Evolutionary conservation across 2,113 vertebrate species (phyloP).

Genomic region (Xenotilapia longispinis): DNA sequence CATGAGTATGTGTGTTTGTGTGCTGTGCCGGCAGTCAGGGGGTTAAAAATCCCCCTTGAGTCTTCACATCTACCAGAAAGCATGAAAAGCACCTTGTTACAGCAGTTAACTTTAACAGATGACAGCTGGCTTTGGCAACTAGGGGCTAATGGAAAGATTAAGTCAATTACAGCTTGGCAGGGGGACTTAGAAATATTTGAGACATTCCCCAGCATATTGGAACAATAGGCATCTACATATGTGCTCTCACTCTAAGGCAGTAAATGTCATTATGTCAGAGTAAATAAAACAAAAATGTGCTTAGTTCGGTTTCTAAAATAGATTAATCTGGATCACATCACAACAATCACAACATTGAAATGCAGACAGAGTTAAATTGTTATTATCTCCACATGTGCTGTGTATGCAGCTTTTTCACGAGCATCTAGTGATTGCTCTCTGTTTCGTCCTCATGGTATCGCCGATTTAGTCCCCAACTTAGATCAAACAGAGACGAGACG

Average conservation of each 20-base stretch:
- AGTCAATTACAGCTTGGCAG: slow-evolving; percentile 62
- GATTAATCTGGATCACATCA: slow-evolving; percentile 1
- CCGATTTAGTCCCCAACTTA: slow-evolving; percentile 20
- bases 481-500: background rate
- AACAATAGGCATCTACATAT: slow-evolving; percentile 14
- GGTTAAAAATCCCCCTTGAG: slow-evolving; percentile 34
- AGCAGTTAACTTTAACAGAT: slow-evolving; percentile 51
- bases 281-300: background rate
- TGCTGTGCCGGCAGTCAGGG: background rate
- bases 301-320: background rate
- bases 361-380: background rate
- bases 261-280: background rate
- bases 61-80: slow-evolving; percentile 10
- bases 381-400: slow-evolving; percentile 10
- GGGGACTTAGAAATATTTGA: slow-evolving; percentile 49
- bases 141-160: slow-evolving; percentile 60
- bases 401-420: slow-evolving; percentile 18
- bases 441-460: background rate
- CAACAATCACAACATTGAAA: background rate
- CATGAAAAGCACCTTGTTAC: slow-evolving; percentile 47
- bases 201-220: slow-evolving; percentile 40
- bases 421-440: background rate
- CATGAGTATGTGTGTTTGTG: background rate
- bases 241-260: background rate
- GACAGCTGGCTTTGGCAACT: slow-evolving; percentile 43